Percentiles rank a stretch among this genome's conserved stretches.
These are phyloP conservation scores for Neodiprion lecontei DNA, from an alignment of 1,140 invertebrate species.

Conservation along the genomic window DNA sequence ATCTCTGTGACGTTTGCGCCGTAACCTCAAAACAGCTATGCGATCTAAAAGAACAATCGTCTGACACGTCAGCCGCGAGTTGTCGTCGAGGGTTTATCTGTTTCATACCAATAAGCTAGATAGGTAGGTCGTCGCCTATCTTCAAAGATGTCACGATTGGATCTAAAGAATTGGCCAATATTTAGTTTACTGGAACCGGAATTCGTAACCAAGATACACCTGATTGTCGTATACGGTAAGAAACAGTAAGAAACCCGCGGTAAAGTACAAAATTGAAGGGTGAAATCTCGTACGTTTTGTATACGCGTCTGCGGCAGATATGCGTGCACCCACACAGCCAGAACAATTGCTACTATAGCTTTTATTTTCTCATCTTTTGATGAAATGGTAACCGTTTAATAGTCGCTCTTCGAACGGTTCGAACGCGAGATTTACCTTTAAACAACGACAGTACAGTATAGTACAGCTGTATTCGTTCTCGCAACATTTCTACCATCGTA, in stretches of 20 bases:
- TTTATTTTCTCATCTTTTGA: too few relatives aligned
- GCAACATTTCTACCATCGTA: neutral
- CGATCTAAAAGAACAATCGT: too few relatives aligned
- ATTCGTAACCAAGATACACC: constrained; percentile 62
- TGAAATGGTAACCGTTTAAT: constrained; percentile 1
- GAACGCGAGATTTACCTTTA: too few relatives aligned
- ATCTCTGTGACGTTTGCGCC: too few relatives aligned
- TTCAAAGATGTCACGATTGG: constrained; percentile 40
- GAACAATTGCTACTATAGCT: neutral
- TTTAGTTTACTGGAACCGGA: constrained; percentile 67
- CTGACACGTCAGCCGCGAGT: too few relatives aligned
- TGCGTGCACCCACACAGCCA: neutral
- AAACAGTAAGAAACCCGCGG: neutral
- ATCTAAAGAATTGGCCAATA: constrained; percentile 70
- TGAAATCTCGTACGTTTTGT: neutral
- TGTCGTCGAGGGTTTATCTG: too few relatives aligned
- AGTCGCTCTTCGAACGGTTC: too few relatives aligned
- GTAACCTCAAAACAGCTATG: too few relatives aligned
- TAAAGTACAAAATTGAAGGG: too few relatives aligned
- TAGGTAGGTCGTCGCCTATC: too few relatives aligned
- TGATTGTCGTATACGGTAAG: constrained; percentile 70
- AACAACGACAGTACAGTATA: too few relatives aligned
- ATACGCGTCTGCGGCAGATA: neutral
- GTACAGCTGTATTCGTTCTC: neutral
- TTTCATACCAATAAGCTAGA: too few relatives aligned